Evolutionary conservation across 2,797 vertebrate genomes (phyloP).

Genomic region (Myotis pilosus): DNA sequence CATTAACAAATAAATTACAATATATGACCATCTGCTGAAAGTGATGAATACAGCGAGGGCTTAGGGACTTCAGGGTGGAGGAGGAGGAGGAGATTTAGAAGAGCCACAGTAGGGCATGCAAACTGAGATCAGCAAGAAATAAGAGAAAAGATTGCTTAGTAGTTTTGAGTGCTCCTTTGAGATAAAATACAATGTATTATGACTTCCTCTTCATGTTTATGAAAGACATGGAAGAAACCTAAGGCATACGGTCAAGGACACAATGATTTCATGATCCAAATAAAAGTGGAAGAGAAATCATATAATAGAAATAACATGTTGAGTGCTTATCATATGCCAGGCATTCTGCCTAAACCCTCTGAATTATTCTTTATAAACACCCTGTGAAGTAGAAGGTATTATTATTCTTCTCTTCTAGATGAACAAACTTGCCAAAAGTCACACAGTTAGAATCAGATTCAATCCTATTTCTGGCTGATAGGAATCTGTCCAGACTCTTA

Average conservation of each 20-base stretch:
- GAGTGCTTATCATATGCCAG: neutral
- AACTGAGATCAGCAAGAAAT: conserved; percentile 2
- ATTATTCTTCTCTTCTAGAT: conserved; percentile 32
- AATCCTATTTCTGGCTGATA: neutral
- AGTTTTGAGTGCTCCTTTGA: neutral
- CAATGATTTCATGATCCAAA: neutral
- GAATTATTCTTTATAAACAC: conserved; percentile 39
- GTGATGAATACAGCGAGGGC: neutral
- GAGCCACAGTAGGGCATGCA: neutral
- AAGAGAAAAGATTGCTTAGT: neutral
- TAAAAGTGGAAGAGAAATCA: neutral
- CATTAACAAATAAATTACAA: neutral
- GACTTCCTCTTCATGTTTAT: neutral
- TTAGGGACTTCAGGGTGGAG: neutral
- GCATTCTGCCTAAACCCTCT: conserved; percentile 40
- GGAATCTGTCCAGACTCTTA: neutral
- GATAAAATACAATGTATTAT: neutral
- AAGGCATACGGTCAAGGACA: neutral
- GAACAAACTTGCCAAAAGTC: conserved; percentile 25
- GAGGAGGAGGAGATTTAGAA: neutral
- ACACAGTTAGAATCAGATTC: neutral
- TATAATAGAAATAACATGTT: neutral
- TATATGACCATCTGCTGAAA: neutral
- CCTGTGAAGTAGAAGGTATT: conserved; percentile 19
- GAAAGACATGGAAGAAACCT: neutral